Evolutionary conservation across 2,888 invertebrate genomes (phyloP).

Genomic region (Amiota minor): DNA sequence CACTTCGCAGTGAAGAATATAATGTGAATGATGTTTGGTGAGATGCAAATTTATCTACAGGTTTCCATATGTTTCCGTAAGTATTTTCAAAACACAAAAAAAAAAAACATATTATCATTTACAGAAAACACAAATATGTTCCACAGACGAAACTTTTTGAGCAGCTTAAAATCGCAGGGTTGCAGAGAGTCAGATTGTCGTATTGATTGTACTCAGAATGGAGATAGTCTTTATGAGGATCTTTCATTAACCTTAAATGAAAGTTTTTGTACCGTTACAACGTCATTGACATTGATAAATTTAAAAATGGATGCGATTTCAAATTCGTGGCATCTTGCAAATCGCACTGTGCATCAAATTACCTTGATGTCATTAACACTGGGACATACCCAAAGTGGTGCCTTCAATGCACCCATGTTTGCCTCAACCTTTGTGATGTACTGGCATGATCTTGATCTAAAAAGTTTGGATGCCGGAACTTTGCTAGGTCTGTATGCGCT

Average conservation of each 20-base stretch:
- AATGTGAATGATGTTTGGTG: not conserved
- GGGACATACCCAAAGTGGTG: slow-evolving; percentile 50
- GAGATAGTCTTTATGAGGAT: slow-evolving; percentile 38
- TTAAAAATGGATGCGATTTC: slow-evolving; percentile 26
- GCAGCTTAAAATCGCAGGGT: slow-evolving; percentile 13
- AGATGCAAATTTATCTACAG: too few species aligned
- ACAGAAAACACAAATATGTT: not conserved
- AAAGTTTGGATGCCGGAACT: slow-evolving; percentile 53
- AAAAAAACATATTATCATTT: too few species aligned
- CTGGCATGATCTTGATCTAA: slow-evolving; percentile 48
- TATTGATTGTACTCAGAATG: slow-evolving; percentile 36
- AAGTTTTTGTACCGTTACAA: slow-evolving; percentile 38
- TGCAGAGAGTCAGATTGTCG: slow-evolving; percentile 41
- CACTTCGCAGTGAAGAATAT: not conserved
- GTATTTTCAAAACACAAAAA: too few species aligned
- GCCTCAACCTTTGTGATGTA: slow-evolving; percentile 49
- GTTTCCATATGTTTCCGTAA: too few species aligned
- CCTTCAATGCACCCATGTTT: slow-evolving; percentile 63
- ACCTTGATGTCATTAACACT: slow-evolving; percentile 49
- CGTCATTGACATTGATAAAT: slow-evolving; percentile 38
- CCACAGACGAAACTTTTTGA: too few species aligned
- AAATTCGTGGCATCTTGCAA: slow-evolving; percentile 47
- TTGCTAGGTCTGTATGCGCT: slow-evolving; percentile 62
- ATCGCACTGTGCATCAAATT: slow-evolving; percentile 50
- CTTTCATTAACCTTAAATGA: slow-evolving; percentile 26